A percentile compares a stretch with the other conserved stretches of the same genome.
Evolutionary conservation across 2,888 invertebrate species (phyloP).

Genomic region (Andrena praecox): DNA sequence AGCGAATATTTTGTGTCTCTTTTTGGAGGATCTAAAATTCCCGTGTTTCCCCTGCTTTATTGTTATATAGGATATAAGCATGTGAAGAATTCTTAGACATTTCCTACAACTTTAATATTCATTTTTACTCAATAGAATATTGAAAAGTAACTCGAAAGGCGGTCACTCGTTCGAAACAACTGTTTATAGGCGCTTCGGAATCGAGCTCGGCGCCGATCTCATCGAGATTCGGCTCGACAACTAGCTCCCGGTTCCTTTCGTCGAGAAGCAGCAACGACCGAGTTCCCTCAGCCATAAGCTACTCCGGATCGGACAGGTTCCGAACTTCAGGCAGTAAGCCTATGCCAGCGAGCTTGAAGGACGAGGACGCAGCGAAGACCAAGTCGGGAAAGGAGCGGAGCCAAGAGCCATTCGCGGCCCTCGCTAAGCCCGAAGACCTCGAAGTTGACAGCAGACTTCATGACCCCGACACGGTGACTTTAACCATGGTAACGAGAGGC

Average conservation of each 20-base stretch:
- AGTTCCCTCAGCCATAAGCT: constrained; percentile 68
- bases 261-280: constrained; percentile 69
- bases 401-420: constrained; percentile 1
- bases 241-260: constrained; percentile 68
- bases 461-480: constrained; percentile 63
- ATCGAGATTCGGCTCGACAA: constrained; percentile 71
- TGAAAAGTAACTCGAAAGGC: no score
- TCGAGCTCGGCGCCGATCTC: constrained; percentile 72
- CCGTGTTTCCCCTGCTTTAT: no score
- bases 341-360: constrained; percentile 48
- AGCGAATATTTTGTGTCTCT: no score
- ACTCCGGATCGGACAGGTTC: constrained; percentile 75
- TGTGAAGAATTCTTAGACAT: no score
- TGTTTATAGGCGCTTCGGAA: constrained; percentile 73
- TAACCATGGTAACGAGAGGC: constrained; percentile 90
- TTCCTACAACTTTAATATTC: no score
- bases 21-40: no score
- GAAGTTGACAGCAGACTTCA: constrained; percentile 51
- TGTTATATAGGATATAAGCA: no score
- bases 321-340: constrained; percentile 67
- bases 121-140: no score
- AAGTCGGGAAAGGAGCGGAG: constrained; percentile 38
- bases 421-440: constrained; percentile 26
- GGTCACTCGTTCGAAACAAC: background rate
- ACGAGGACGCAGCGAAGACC: constrained; percentile 62